phyloP scores from a whole-genome alignment of 2,113 vertebrate genomes.

The Centropristis striata region DNA sequence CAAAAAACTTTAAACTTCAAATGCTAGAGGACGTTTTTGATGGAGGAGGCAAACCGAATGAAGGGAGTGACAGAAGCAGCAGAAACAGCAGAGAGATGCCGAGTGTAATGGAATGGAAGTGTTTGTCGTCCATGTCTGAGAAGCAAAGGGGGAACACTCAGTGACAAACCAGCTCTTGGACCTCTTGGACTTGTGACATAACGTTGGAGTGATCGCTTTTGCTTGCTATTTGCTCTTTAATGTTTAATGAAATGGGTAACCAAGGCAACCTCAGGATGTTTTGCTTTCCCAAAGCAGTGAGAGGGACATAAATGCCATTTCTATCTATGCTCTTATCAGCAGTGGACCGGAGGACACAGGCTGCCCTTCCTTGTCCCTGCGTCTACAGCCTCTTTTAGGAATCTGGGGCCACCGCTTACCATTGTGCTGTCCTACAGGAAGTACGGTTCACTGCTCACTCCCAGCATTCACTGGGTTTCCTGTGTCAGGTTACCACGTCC shows the following conservation, averaged over 20 bases:
- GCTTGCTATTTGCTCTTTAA: constrained; percentile 34
- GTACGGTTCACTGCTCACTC: constrained; percentile 81
- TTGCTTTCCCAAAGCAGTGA: constrained; percentile 61
- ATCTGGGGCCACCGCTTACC: constrained; percentile 80
- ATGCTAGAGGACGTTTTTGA: constrained; percentile 16
- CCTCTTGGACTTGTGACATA: background rate
- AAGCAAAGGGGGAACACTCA: constrained; percentile 18
- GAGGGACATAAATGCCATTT: constrained; percentile 73
- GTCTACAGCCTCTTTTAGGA: constrained; percentile 79
- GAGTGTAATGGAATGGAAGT: background rate
- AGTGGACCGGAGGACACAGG: constrained; percentile 75
- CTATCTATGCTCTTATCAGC: constrained; percentile 84
- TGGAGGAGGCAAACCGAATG: background rate
- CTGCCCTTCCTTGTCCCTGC: constrained; percentile 83
- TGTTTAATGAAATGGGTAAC: constrained; percentile 63
- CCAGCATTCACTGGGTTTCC: constrained; percentile 89
- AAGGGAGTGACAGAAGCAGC: constrained; percentile 32
- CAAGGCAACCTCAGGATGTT: constrained; percentile 72
- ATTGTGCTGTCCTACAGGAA: constrained; percentile 88
- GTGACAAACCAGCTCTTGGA: background rate
- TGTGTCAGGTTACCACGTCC: constrained; percentile 88
- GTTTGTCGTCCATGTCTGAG: constrained; percentile 11
- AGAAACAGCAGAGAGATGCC: constrained; percentile 9
- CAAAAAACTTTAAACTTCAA: constrained; percentile 29
- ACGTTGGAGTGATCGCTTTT: constrained; percentile 14